phyloP scores from a whole-genome alignment of 2,113 vertebrate species.

The Tetrao urogallus region DNA sequence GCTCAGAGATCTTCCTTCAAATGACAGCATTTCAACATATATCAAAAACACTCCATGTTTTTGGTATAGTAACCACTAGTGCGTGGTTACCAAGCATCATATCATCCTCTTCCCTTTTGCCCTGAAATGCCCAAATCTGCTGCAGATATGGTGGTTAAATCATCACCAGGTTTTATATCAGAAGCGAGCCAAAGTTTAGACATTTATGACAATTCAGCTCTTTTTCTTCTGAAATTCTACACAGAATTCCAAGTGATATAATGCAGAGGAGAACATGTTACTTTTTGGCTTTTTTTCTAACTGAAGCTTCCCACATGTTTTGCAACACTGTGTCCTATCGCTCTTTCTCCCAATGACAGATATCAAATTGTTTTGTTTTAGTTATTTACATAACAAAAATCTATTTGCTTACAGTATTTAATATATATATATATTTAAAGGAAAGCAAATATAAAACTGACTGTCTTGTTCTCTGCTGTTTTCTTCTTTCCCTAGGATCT shows the following conservation, averaged over 20 bases:
- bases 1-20: not conserved
- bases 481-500: constrained; percentile 73
- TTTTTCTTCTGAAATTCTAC: not conserved
- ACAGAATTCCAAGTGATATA: not conserved
- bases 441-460: not conserved
- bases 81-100: not conserved
- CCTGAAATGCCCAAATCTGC: not conserved
- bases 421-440: not conserved
- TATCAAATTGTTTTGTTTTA: not conserved
- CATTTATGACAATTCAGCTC: not conserved
- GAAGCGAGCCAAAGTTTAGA: not conserved
- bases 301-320: not conserved
- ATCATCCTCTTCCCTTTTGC: not conserved
- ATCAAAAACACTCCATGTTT: not conserved
- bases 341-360: not conserved
- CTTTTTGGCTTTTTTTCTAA: not conserved
- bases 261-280: not conserved
- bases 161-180: not conserved
- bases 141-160: not conserved
- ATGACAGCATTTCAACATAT: not conserved
- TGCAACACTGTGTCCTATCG: not conserved
- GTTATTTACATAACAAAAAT: not conserved
- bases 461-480: not conserved
- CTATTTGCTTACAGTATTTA: not conserved
- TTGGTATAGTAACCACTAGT: too few species aligned